Conservation (phyloP, 2,797 vertebrate genomes). For the Sardinella longiceps region DNA sequence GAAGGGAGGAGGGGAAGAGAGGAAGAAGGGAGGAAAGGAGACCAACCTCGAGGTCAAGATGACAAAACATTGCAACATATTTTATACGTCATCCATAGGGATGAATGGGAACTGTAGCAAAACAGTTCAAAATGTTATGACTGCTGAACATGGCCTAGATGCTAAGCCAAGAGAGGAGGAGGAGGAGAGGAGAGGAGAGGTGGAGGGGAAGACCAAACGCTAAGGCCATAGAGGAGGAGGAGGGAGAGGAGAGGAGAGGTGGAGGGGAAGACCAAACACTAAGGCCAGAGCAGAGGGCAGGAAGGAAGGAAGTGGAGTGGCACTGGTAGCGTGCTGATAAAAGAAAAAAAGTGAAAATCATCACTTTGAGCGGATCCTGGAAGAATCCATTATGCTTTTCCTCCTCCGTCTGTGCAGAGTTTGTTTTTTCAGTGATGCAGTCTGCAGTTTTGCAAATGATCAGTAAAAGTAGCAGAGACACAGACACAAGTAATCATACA, state of each 20-base stretch:
- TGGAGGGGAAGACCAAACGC: constrained; percentile 78
- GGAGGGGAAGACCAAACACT: constrained; percentile 79
- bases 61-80: too few relatives aligned
- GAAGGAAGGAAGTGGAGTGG: background rate
- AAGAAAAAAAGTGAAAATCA: background rate
- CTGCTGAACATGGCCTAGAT: too few relatives aligned
- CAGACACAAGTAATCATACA: too few relatives aligned
- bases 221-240: constrained; percentile 63
- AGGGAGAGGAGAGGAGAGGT: constrained; percentile 73
- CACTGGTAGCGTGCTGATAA: background rate
- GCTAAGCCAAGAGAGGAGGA: too few relatives aligned
- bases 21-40: too few relatives aligned
- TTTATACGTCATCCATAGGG: too few relatives aligned
- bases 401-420: too few relatives aligned
- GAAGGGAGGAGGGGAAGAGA: too few relatives aligned
- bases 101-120: too few relatives aligned
- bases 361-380: background rate
- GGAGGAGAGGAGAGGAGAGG: constrained; percentile 73
- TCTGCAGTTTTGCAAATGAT: background rate
- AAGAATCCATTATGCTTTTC: too few relatives aligned
- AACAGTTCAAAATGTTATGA: too few relatives aligned
- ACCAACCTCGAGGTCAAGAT: too few relatives aligned
- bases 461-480: background rate
- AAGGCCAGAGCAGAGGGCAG: background rate
- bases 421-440: background rate